Conservation (phyloP, 2,888 invertebrate species). For the Periphyllus acericola region DNA sequence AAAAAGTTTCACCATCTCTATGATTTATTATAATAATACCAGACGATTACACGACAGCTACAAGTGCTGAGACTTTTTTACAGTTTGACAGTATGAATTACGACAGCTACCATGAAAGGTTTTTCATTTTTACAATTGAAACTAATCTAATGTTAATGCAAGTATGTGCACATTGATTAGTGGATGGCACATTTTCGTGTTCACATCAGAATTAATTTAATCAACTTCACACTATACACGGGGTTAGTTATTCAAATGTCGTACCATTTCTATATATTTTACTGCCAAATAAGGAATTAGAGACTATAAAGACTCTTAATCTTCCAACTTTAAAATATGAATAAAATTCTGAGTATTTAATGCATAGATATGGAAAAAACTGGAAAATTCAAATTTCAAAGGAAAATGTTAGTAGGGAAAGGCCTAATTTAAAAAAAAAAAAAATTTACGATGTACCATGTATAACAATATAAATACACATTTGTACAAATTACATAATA, state of each 20-base stretch:
- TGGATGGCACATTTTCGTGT: neutral
- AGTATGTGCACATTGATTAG: neutral
- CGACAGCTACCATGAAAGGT: neutral
- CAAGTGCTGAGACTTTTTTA: neutral
- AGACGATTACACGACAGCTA: neutral
- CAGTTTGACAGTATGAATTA: neutral
- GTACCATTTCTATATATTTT: neutral
- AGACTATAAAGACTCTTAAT: conserved; percentile 25
- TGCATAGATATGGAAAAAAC: conserved; percentile 68
- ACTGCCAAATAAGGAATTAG: neutral
- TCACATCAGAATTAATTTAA: neutral
- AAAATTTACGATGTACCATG: no score
- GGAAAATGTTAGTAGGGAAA: conserved; percentile 72
- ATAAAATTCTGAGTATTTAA: conserved; percentile 52
- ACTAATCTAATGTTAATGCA: neutral
- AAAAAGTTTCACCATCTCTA: no score
- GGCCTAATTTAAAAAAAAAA: no score
- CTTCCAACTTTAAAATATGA: conserved; percentile 20
- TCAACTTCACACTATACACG: neutral
- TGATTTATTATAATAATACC: no score
- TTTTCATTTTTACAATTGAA: neutral
- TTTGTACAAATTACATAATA: no score
- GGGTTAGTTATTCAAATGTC: neutral
- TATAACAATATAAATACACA: no score
- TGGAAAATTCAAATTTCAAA: conserved; percentile 71